phyloP scores from a whole-genome alignment of 2,888 invertebrate genomes.

The Lobophora halterata region DNA sequence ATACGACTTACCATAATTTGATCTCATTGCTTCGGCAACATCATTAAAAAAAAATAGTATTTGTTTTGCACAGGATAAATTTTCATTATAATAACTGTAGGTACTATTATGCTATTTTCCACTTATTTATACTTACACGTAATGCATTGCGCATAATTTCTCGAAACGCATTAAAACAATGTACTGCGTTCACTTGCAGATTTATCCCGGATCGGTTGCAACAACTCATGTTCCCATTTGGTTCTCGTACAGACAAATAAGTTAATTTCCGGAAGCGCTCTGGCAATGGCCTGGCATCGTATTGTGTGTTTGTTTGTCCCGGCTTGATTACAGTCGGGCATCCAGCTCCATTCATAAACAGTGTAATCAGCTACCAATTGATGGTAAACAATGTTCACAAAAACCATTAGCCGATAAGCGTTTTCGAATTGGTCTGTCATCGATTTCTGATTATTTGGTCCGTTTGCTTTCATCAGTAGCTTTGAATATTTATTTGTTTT shows the following conservation, averaged over 20 bases:
- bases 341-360: slow-evolving; percentile 33
- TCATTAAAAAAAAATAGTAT: no score
- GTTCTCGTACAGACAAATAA: slow-evolving; percentile 30
- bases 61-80: no score
- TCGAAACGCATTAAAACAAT: no score
- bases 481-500: no score
- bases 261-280: slow-evolving; percentile 33
- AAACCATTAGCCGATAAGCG: slow-evolving; percentile 41
- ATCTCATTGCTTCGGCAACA: no score
- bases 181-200: slow-evolving; percentile 10
- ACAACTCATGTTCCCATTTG: slow-evolving; percentile 23
- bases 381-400: slow-evolving; percentile 44
- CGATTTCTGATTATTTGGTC: slow-evolving; percentile 29
- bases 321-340: slow-evolving; percentile 29
- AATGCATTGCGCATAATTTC: no score
- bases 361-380: slow-evolving; percentile 37
- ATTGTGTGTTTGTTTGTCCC: slow-evolving; percentile 31
- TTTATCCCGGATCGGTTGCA: slow-evolving; percentile 22
- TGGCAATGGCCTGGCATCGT: slow-evolving; percentile 27
- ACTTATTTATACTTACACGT: no score
- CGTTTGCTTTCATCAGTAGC: no score
- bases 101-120: no score
- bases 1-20: no score
- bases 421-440: slow-evolving; percentile 35
- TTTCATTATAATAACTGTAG: no score